These are phyloP conservation scores for Limnodromus scolopaceus DNA, from an alignment of 2,797 vertebrate species.

Conservation along the genomic window DNA sequence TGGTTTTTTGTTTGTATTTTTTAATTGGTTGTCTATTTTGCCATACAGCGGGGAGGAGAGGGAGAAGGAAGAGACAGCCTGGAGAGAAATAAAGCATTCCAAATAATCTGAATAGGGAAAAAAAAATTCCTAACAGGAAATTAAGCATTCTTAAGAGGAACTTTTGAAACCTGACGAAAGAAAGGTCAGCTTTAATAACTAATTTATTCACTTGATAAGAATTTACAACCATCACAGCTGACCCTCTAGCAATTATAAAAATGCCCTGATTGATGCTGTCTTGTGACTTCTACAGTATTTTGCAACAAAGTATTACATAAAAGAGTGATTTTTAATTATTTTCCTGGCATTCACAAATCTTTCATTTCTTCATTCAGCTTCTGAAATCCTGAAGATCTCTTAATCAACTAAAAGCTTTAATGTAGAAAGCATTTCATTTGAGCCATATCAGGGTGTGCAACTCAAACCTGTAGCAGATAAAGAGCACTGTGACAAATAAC, in stretches of 20 bases:
- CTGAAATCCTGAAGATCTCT: not conserved
- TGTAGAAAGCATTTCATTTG: not conserved
- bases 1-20: not conserved
- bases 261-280: not conserved
- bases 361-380: not conserved
- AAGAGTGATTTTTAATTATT: not conserved
- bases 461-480: not conserved
- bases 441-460: not conserved
- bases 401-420: not conserved
- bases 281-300: not conserved
- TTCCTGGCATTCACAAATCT: not conserved
- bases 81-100: not conserved
- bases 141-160: not conserved
- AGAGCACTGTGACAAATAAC: not conserved
- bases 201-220: conserved; percentile 23
- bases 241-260: not conserved
- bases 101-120: not conserved
- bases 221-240: not conserved
- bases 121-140: not conserved
- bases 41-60: not conserved
- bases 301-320: not conserved
- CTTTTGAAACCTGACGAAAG: not conserved
- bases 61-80: not conserved
- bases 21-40: not conserved
- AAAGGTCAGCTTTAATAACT: conserved; percentile 11